Evolutionary conservation across 2,888 invertebrate species (phyloP).

Genomic region (Pammene fasciana): DNA sequence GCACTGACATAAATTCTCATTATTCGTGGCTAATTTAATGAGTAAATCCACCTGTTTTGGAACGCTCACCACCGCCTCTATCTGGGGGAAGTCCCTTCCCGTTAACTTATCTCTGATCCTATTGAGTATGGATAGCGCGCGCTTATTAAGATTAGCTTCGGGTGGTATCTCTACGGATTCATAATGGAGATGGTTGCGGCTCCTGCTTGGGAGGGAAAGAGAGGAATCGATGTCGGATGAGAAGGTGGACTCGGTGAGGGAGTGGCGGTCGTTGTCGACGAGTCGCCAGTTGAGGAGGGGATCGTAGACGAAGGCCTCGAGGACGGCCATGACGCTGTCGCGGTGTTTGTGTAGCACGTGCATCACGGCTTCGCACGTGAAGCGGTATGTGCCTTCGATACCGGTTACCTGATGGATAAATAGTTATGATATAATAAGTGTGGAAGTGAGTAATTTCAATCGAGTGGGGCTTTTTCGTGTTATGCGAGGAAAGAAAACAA

Average conservation of each 20-base stretch:
- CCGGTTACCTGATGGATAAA: slow-evolving; percentile 89
- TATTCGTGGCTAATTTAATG: slow-evolving; percentile 97
- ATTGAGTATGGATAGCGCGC: slow-evolving; percentile 95
- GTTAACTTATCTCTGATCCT: slow-evolving; percentile 97
- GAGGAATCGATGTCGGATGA: slow-evolving; percentile 73
- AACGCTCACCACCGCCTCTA: slow-evolving; percentile 90
- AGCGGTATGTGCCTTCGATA: slow-evolving; percentile 97
- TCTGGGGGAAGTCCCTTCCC: slow-evolving; percentile 93
- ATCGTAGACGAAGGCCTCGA: slow-evolving; percentile 99
- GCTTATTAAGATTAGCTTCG: slow-evolving; percentile 93
- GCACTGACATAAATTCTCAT: slow-evolving; percentile 99
- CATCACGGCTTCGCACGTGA: slow-evolving; percentile 98
- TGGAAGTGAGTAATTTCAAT: too few relatives aligned
- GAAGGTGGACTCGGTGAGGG: slow-evolving; percentile 71
- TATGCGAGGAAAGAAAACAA: too few relatives aligned
- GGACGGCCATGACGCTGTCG: slow-evolving; percentile 98
- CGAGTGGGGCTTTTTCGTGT: too few relatives aligned
- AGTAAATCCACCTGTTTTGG: slow-evolving; percentile 96
- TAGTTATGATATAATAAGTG: too few relatives aligned
- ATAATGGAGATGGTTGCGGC: slow-evolving; percentile 68
- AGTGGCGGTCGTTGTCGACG: slow-evolving; percentile 70
- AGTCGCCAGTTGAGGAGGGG: slow-evolving; percentile 98
- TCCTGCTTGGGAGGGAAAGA: slow-evolving; percentile 69
- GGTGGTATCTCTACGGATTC: slow-evolving; percentile 82
- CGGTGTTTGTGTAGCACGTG: slow-evolving; percentile 95